Evolutionary conservation across 2,113 vertebrate genomes (phyloP).

Genomic region (Cygnus atratus): DNA sequence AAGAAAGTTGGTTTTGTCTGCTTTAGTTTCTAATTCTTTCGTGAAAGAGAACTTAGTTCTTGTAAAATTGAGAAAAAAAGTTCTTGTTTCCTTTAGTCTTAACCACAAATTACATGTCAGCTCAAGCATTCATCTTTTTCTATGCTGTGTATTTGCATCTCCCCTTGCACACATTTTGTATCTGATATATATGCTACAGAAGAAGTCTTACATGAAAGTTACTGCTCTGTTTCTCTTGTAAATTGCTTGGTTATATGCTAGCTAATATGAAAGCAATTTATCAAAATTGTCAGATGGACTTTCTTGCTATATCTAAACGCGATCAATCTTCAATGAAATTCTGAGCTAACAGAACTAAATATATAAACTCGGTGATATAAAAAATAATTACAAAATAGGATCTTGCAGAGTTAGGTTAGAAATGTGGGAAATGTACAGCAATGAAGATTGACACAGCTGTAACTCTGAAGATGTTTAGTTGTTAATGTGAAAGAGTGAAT

Average conservation of each 20-base stretch:
- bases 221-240: background rate
- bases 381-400: background rate
- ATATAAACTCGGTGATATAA: background rate
- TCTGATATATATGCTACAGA: background rate
- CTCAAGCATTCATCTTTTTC: background rate
- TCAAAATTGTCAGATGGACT: background rate
- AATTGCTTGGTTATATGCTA: background rate
- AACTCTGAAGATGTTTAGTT: background rate
- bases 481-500: background rate
- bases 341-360: background rate
- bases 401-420: background rate
- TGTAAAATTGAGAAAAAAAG: too few relatives aligned
- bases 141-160: background rate
- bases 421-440: background rate
- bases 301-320: background rate
- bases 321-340: background rate
- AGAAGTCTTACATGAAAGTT: background rate
- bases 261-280: background rate
- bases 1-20: background rate
- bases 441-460: background rate
- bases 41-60: background rate
- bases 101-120: background rate
- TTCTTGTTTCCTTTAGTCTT: background rate
- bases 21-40: background rate
- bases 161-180: fast-evolving